Evolutionary conservation across 2,113 vertebrate species (phyloP).

Genomic region (Embiotoca jacksoni): DNA sequence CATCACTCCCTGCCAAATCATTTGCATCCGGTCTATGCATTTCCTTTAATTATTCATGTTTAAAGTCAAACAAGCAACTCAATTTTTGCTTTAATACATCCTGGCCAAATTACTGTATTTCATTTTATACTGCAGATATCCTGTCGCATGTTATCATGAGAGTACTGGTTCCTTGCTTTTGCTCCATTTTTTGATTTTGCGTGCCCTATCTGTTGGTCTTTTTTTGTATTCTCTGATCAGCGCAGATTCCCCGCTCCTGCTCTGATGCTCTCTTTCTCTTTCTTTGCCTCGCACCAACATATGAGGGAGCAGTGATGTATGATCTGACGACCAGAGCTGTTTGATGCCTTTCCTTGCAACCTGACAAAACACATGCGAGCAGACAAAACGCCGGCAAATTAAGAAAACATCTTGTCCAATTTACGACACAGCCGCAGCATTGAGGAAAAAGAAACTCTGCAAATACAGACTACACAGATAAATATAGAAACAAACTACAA

Average conservation of each 20-base stretch:
- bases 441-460: background rate
- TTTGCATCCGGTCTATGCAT: slow-evolving; percentile 59
- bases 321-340: slow-evolving; percentile 34
- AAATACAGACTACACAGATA: background rate
- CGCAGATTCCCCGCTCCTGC: background rate
- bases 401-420: background rate
- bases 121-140: background rate
- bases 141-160: background rate
- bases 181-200: background rate
- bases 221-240: background rate
- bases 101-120: background rate
- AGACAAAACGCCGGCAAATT: background rate
- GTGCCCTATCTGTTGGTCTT: background rate
- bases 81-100: background rate
- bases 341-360: slow-evolving; percentile 16
- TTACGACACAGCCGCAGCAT: background rate
- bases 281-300: background rate
- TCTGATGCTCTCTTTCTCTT: slow-evolving; percentile 11
- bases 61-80: slow-evolving; percentile 48
- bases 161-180: background rate
- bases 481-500: background rate
- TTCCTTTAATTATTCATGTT: slow-evolving; percentile 70
- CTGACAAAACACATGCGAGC: background rate
- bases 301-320: slow-evolving; percentile 41
- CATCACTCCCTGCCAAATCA: slow-evolving; percentile 64